A percentile compares a stretch with the other conserved stretches of the same genome.
These are phyloP conservation scores for Dione juno DNA, from an alignment of 2,888 invertebrate genomes.

Conservation along the genomic window DNA sequence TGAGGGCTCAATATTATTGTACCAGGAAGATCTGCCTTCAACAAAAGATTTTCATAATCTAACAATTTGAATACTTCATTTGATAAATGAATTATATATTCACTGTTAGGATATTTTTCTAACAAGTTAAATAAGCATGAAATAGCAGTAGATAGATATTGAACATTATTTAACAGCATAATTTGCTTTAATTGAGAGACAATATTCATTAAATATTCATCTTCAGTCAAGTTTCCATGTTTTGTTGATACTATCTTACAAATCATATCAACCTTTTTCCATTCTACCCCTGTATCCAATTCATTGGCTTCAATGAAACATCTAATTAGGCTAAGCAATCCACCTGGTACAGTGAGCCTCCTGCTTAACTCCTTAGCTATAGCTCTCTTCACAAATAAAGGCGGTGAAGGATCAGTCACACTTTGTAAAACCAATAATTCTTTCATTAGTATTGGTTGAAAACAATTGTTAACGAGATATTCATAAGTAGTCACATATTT, in stretches of 20 bases:
- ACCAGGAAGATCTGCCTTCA: slow-evolving; percentile 59
- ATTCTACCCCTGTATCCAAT: slow-evolving; percentile 84
- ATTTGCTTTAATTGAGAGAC: slow-evolving; percentile 80
- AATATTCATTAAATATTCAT: slow-evolving; percentile 81
- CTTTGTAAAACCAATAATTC: slow-evolving; percentile 87
- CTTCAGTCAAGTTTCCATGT: slow-evolving; percentile 71
- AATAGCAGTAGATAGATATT: slow-evolving; percentile 78
- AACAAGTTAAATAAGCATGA: slow-evolving; percentile 82
- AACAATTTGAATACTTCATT: slow-evolving; percentile 61
- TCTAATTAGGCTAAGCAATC: slow-evolving; percentile 85
- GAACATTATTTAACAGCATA: slow-evolving; percentile 68
- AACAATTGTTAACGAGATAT: slow-evolving; percentile 80
- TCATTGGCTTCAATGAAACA: slow-evolving; percentile 85
- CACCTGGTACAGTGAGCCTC: slow-evolving; percentile 84
- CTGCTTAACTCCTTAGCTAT: slow-evolving; percentile 85
- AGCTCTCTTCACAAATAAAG: slow-evolving; percentile 85
- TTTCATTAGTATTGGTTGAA: slow-evolving; percentile 85
- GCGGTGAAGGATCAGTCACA: slow-evolving; percentile 74
- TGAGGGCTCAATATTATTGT: slow-evolving; percentile 66
- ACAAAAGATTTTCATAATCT: slow-evolving; percentile 54
- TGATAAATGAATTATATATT: slow-evolving; percentile 59
- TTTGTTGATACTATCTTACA: slow-evolving; percentile 85
- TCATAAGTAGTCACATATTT: slow-evolving; percentile 79
- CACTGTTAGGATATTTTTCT: slow-evolving; percentile 73
- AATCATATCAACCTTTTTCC: slow-evolving; percentile 87